These are phyloP conservation scores for Pilophorus perplexus DNA, from an alignment of 2,888 invertebrate genomes.

Conservation along the genomic window DNA sequence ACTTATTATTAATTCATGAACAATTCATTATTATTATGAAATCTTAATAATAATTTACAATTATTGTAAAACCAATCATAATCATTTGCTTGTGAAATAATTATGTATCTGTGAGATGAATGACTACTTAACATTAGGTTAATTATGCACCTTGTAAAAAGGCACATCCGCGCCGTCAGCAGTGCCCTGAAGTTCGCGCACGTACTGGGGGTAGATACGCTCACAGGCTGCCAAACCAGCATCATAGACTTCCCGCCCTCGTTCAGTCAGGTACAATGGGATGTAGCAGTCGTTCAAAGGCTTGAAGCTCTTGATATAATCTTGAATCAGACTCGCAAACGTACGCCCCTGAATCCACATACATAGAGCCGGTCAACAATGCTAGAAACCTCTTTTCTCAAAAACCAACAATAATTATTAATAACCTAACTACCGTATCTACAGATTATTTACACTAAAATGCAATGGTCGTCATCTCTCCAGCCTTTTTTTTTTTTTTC, in stretches of 20 bases:
- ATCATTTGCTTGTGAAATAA: no score
- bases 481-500: no score
- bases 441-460: no score
- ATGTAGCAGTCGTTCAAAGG: slow-evolving; percentile 68
- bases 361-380: background rate
- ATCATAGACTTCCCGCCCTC: slow-evolving; percentile 70
- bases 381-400: no score
- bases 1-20: no score
- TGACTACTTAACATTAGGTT: no score
- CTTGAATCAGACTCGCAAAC: slow-evolving; percentile 70
- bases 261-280: slow-evolving; percentile 67
- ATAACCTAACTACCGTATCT: no score
- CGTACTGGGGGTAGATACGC: slow-evolving; percentile 73
- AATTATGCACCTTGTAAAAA: slow-evolving; percentile 72
- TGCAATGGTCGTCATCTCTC: no score
- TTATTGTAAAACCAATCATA: no score
- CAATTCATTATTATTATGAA: no score
- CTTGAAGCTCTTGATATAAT: slow-evolving; percentile 60
- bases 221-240: slow-evolving; percentile 68
- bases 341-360: slow-evolving; percentile 67
- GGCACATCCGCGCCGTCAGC: slow-evolving; percentile 81
- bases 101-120: no score
- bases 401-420: background rate
- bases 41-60: no score
- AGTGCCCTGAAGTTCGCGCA: slow-evolving; percentile 78